Base-by-base conservation (phyloP, 2,113 vertebrate species). In the Crypturellus undulatus region DNA sequence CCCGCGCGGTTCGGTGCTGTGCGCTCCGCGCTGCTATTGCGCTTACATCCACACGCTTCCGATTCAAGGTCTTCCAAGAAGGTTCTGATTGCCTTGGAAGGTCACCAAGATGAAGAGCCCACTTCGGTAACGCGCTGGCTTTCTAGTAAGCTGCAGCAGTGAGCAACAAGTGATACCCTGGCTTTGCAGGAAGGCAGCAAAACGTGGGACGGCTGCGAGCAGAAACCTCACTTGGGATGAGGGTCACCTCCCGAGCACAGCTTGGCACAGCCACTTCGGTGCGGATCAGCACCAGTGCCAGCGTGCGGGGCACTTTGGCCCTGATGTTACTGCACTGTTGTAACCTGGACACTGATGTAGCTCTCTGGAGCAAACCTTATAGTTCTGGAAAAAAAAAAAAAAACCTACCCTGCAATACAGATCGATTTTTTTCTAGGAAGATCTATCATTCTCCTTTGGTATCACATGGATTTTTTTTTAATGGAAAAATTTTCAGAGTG, bases 21-120 rank as follows among this genome's bases (percentile, higher is more conserved):
- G 40, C 71, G 72, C 56, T 92, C 45, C 1, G 3, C 73, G 26
- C 20, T 24, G 40, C 64, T 77, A 3, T 51, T 93, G 63, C 78
- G 78, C 88, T 93, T 77, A 59, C 4, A 89, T 6, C 49, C 69
- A 92, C 86, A 87, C 45, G 79, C 32, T 90, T 79, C 49, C 52
- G 62, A 91, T 54, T 72, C 82, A 95, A 93, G 85, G 89, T 90
- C 89, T 94, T 84, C 92, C 84, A 81, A 86, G 77, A 93, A 79
- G 52, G 49, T 52, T 87, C 83, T 25, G 76, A 82, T 34, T 90
- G 73, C 58, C 58, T 88, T 81, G 85, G 88, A 95, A 96, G 79
- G 87, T 86, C 87, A 93, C 85, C 85, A 93, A 94, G 62, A 90
- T 12, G 79, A 93, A 93, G 65, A 94, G 52, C 4, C 20, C 69